Conservation (phyloP, 1,140 invertebrate genomes). For the Bombus vancouverensis region DNA sequence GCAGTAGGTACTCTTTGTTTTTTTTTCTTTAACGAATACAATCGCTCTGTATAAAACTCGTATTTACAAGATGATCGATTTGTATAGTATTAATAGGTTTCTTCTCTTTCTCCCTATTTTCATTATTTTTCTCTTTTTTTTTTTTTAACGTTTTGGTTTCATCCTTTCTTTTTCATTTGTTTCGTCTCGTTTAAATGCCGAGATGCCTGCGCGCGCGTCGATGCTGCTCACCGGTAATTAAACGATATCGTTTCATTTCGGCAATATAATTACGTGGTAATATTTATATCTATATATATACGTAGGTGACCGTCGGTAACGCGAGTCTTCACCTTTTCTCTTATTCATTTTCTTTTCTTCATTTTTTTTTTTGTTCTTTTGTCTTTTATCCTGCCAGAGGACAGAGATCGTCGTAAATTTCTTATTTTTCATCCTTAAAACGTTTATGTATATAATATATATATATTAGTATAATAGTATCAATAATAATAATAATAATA, state of each 20-base stretch:
- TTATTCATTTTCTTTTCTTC: not conserved
- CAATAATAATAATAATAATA: constrained; percentile 3
- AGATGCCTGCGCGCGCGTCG: constrained; percentile 52
- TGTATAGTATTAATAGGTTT: constrained; percentile 69
- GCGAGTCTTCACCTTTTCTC: constrained; percentile 4
- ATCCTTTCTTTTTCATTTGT: not conserved
- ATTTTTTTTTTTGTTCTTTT: not conserved
- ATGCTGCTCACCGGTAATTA: constrained; percentile 64
- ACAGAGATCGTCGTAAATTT: constrained; percentile 71
- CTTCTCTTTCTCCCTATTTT: constrained; percentile 22
- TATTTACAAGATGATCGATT: constrained; percentile 80
- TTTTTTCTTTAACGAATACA: constrained; percentile 77
- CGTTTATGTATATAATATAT: constrained; percentile 50
- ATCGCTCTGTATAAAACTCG: constrained; percentile 82
- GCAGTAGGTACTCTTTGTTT: constrained; percentile 71
- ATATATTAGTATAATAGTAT: not conserved
- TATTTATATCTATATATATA: constrained; percentile 41
- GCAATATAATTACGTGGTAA: constrained; percentile 50
- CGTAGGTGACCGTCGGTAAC: constrained; percentile 54
- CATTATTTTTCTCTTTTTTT: constrained; percentile 2
- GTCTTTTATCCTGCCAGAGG: constrained; percentile 75
- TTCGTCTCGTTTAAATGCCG: constrained; percentile 37
- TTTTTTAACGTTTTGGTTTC: not conserved
- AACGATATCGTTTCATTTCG: constrained; percentile 61
- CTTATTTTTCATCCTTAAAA: constrained; percentile 46